Base-by-base conservation (phyloP, 2,888 invertebrate genomes). In the Sesia bembeciformis region DNA sequence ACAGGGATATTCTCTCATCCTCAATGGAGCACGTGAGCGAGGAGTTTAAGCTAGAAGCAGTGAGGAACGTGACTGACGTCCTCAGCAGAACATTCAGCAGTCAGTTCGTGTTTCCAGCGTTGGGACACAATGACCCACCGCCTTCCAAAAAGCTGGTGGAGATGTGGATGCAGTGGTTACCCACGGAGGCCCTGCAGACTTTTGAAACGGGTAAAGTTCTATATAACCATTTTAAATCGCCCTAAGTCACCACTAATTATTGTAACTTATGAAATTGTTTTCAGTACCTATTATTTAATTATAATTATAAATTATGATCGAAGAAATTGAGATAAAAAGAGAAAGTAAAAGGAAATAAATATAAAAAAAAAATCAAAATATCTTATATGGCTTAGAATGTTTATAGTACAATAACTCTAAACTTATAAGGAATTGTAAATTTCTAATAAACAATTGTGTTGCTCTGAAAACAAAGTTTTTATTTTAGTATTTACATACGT, bases 81-180 rank as follows among this genome's bases (percentile, higher is more conserved):
- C 90, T 97, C 61, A 92, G 94, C 60, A 92, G 93, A 69, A 95
- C 96, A 49, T 97, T 96, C 84, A 94, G 94, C 67, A 95, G 94
- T 60, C 95, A 96, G 79, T 96, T 96, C 74, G 95, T 97, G 57
- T 96, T 96, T 79, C 97, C 97, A 49, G 96, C 96, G 1, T 82
- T 97, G 63, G 97, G 97, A 3, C 97, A 97, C 82, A 96, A 97
- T 76, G 97, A 97, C 74, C 94, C 94, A 51, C 91, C 90, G 53
- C 92, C 91, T 62, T 92, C 92, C 53, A 71, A 81, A 66, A 91
- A 91, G 58, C 91, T 97, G 63, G 94, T 95, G 0, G 92, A 93
- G 57, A 92, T 96, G 84, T 97, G 96, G 96, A 93, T 93, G 74
- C 94, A 94, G 66, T 97, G 95, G 96, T 83, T 95, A 56, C 96